Conservation (phyloP, 2,797 vertebrate species). For the Allobates femoralis region DNA sequence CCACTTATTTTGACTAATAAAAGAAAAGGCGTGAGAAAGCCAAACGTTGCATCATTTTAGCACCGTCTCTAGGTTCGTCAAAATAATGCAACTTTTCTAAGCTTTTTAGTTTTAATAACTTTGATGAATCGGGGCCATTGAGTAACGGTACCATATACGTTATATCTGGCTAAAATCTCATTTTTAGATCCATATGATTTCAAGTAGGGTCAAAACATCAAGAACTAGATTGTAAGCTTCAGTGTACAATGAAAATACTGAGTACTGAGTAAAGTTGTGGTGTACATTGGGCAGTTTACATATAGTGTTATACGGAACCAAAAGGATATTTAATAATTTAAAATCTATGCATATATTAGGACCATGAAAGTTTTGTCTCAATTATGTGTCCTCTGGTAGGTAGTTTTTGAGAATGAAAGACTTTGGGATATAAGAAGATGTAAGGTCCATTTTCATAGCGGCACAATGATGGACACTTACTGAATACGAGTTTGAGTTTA, state of each 20-base stretch:
- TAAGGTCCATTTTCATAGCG: neutral
- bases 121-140: too few relatives aligned
- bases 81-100: too few relatives aligned
- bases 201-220: neutral
- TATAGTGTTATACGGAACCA: neutral
- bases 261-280: neutral
- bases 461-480: neutral
- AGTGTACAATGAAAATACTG: neutral
- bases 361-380: neutral
- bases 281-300: neutral
- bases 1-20: too few relatives aligned
- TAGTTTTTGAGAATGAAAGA: neutral
- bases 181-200: neutral
- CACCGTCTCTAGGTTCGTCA: too few relatives aligned
- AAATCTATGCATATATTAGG: too few relatives aligned
- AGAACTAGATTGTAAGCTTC: neutral
- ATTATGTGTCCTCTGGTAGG: neutral
- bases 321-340: neutral
- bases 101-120: too few relatives aligned
- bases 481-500: conserved; percentile 13
- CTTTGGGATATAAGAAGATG: conserved; percentile 34
- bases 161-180: neutral
- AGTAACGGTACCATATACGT: too few relatives aligned
- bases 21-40: too few relatives aligned
- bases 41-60: too few relatives aligned